These are phyloP conservation scores for Chaenogobius annularis DNA, from an alignment of 2,113 vertebrate species.

Conservation along the genomic window DNA sequence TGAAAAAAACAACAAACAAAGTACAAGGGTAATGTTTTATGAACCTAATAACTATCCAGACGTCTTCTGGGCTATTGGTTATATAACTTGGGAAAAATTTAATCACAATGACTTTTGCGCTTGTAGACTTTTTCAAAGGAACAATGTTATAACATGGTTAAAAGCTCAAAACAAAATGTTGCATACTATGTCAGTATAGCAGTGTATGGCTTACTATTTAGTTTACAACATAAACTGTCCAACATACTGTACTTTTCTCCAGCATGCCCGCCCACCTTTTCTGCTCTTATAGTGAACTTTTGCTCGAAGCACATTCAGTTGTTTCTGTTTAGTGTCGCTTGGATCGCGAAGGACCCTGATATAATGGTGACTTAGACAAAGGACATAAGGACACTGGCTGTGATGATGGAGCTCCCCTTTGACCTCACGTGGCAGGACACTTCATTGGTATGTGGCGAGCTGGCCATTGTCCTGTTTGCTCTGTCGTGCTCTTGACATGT, in stretches of 20 bases:
- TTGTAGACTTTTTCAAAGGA: too few relatives aligned
- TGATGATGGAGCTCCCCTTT: background rate
- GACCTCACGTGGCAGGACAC: conserved; percentile 1
- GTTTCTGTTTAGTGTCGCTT: background rate
- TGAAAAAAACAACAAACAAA: too few relatives aligned
- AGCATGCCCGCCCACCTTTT: conserved; percentile 2
- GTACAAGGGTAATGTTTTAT: too few relatives aligned
- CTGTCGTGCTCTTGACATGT: background rate
- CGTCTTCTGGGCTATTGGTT: background rate
- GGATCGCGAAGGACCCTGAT: background rate
- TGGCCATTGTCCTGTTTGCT: background rate
- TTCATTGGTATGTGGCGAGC: conserved; percentile 1
- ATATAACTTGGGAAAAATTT: background rate
- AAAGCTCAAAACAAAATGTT: background rate
- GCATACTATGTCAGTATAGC: background rate
- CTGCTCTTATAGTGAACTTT: background rate
- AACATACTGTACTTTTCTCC: background rate
- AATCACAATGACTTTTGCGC: background rate
- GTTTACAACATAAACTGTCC: background rate
- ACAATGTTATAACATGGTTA: background rate
- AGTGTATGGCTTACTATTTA: background rate
- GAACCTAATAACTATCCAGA: background rate
- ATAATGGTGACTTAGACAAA: background rate
- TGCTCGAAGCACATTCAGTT: background rate
- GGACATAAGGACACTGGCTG: background rate